Evolutionary conservation across 1,140 invertebrate genomes (phyloP).

Genomic region (Antheraea pernyi): DNA sequence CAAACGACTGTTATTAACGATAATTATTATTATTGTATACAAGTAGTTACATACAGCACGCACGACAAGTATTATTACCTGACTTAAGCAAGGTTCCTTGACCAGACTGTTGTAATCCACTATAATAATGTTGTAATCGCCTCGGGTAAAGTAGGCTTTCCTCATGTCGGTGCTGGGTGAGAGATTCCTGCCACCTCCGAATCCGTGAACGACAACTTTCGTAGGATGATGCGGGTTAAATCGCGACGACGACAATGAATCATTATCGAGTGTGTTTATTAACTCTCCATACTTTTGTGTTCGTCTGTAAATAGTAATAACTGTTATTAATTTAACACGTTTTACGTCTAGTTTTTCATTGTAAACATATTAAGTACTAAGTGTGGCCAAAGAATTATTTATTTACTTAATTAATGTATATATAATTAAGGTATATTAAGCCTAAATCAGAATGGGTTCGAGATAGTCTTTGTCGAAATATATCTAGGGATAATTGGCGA

Average conservation of each 20-base stretch:
- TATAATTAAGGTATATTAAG: too few species aligned
- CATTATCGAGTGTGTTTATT: constrained; percentile 83
- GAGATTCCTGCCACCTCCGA: constrained; percentile 88
- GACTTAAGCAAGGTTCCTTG: constrained; percentile 88
- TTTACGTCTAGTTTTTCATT: too few species aligned
- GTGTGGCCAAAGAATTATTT: too few species aligned
- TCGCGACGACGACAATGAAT: constrained; percentile 84
- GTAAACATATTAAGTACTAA: too few species aligned
- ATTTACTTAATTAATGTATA: too few species aligned
- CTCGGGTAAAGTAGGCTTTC: constrained; percentile 88
- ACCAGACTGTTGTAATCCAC: constrained; percentile 92
- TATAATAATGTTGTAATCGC: constrained; percentile 92
- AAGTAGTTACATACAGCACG: neutral
- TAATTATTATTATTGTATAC: neutral
- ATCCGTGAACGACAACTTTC: constrained; percentile 91
- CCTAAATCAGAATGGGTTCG: too few species aligned
- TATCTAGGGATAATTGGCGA: too few species aligned
- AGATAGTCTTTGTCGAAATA: too few species aligned
- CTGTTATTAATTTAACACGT: too few species aligned
- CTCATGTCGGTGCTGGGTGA: constrained; percentile 90
- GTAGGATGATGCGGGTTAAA: constrained; percentile 88
- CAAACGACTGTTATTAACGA: neutral
- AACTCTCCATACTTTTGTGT: constrained; percentile 87
- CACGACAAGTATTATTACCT: constrained; percentile 50
- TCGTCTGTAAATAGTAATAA: constrained; percentile 71